These are phyloP conservation scores for Tetranychus truncatus DNA, from an alignment of 2,888 invertebrate genomes.

Conservation along the genomic window DNA sequence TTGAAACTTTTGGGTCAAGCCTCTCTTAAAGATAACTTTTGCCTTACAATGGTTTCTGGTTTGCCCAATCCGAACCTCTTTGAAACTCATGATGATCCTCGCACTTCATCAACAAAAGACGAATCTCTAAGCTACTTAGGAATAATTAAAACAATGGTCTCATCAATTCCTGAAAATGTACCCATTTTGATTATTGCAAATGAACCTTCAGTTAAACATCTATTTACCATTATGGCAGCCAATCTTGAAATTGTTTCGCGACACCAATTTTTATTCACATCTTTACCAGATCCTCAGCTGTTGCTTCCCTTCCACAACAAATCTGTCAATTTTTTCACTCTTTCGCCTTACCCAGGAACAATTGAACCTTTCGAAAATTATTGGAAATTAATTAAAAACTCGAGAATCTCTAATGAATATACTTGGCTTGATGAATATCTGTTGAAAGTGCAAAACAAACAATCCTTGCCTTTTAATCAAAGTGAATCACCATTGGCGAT, in stretches of 20 bases:
- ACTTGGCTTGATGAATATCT: not conserved
- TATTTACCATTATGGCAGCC: conserved; percentile 18
- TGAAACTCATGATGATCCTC: conserved; percentile 3
- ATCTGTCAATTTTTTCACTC: conserved; percentile 16
- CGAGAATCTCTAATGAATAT: not conserved
- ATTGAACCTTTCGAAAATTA: conserved; percentile 22
- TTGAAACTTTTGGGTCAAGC: conserved; percentile 30
- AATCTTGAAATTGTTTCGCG: conserved; percentile 17
- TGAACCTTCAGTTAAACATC: conserved; percentile 13
- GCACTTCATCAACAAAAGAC: not conserved
- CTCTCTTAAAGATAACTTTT: conserved; percentile 27
- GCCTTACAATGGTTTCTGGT: conserved; percentile 27
- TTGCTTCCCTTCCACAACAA: conserved; percentile 9
- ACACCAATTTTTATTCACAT: conserved; percentile 24
- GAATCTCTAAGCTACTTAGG: conserved; percentile 10
- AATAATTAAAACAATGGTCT: conserved; percentile 17
- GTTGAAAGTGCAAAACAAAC: not conserved
- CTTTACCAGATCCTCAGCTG: conserved; percentile 20
- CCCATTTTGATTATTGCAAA: conserved; percentile 22
- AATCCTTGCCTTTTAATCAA: no score
- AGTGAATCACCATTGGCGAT: conserved; percentile 17
- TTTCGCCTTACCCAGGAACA: conserved; percentile 22
- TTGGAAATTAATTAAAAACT: conserved; percentile 16
- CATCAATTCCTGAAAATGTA: conserved; percentile 21
- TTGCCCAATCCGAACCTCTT: conserved; percentile 1